Percentiles rank a stretch among this genome's conserved stretches.
Conservation (phyloP, 2,113 vertebrate genomes). For the Formicarius rufipectus region DNA sequence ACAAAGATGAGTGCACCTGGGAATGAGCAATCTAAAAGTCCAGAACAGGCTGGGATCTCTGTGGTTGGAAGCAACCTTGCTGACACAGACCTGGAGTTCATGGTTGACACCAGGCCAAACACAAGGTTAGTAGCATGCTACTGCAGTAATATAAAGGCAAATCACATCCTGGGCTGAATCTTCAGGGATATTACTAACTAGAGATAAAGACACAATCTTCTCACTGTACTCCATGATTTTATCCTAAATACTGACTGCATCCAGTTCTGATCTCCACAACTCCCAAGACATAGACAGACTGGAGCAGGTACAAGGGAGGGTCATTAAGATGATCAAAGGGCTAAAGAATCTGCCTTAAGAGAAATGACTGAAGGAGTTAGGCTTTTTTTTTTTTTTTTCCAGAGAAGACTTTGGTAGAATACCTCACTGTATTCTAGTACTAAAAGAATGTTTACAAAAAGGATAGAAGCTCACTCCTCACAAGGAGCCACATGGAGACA, state of each 20-base stretch:
- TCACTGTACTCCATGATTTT: background rate
- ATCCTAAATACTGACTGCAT: background rate
- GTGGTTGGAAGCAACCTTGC: background rate
- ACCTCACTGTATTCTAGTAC: background rate
- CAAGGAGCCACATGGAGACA: background rate
- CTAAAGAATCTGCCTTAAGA: background rate
- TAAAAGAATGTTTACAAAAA: background rate
- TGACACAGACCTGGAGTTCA: background rate
- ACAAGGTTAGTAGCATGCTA: background rate
- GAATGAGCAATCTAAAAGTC: background rate
- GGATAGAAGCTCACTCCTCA: background rate
- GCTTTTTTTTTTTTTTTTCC: background rate
- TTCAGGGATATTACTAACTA: background rate
- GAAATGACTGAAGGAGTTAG: background rate
- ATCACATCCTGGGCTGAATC: background rate
- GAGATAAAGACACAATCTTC: background rate
- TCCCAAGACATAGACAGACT: background rate
- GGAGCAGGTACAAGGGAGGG: background rate
- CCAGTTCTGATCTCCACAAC: too few species aligned
- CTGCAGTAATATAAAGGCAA: background rate
- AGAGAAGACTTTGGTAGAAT: rapidly evolving
- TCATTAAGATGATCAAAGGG: background rate
- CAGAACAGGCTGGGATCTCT: background rate
- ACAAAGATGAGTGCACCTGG: background rate
- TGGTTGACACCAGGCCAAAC: background rate